phyloP scores from a whole-genome alignment of 1,140 invertebrate species.

The Euura saliciscinereae region DNA sequence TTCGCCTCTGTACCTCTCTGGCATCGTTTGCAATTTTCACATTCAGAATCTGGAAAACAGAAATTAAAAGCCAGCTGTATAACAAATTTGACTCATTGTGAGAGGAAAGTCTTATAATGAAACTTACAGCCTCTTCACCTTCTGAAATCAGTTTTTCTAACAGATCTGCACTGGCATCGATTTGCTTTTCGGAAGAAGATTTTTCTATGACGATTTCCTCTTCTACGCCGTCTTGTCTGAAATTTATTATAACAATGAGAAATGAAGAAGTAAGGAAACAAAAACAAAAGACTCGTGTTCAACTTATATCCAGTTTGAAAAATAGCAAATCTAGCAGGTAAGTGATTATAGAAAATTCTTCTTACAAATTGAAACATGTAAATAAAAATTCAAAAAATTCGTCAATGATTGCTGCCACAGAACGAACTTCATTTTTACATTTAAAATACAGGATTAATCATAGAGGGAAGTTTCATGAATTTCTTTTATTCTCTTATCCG shows the following conservation, averaged over 20 bases:
- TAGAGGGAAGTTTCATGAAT: no score
- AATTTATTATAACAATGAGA: not conserved
- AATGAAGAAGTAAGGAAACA: no score
- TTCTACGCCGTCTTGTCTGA: slow-evolving; percentile 32
- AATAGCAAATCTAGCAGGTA: not conserved
- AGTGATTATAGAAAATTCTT: no score
- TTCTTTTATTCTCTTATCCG: no score
- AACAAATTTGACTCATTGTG: not conserved
- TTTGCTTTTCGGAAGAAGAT: slow-evolving; percentile 64
- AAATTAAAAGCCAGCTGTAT: no score
- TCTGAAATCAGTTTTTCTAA: slow-evolving; percentile 68
- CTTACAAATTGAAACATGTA: no score
- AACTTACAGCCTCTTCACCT: slow-evolving; percentile 70
- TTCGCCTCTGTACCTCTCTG: slow-evolving; percentile 67
- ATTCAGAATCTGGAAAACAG: slow-evolving; percentile 60
- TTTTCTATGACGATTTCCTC: slow-evolving; percentile 44
- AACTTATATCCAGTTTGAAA: slow-evolving; percentile 10
- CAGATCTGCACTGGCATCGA: slow-evolving; percentile 63
- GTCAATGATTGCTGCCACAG: no score
- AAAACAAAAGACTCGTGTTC: not conserved
- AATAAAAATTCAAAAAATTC: no score
- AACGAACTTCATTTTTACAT: no score
- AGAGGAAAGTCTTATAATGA: slow-evolving; percentile 6
- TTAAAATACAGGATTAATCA: no score
- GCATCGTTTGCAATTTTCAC: slow-evolving; percentile 76